Conservation (phyloP, 2,113 vertebrate genomes). For the Burhinus oedicnemus region DNA sequence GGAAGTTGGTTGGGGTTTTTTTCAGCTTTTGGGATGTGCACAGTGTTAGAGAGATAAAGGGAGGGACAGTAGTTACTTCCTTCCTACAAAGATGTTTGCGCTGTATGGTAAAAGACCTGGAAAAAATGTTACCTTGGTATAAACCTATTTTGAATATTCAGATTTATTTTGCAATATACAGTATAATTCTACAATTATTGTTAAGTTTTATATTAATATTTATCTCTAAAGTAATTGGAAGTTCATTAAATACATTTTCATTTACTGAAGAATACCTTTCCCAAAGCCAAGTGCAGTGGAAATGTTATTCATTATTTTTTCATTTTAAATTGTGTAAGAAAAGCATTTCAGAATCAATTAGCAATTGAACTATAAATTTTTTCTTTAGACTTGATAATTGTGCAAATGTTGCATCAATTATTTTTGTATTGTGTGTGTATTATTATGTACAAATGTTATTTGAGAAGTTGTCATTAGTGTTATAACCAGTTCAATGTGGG, state of each 20-base stretch:
- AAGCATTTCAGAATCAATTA: background rate
- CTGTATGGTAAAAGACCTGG: background rate
- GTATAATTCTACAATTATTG: background rate
- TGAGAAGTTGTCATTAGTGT: slow-evolving; percentile 12
- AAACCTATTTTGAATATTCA: background rate
- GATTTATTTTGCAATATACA: background rate
- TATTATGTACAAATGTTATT: background rate
- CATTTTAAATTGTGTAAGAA: background rate
- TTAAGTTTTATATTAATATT: background rate
- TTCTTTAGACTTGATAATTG: background rate
- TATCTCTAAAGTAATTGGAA: background rate
- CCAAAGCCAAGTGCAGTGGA: background rate
- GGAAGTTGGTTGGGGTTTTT: background rate
- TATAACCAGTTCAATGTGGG: background rate
- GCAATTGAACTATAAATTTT: background rate
- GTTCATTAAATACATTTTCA: background rate
- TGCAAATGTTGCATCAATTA: background rate
- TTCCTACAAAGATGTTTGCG: background rate
- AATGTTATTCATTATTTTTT: background rate
- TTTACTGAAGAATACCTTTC: background rate
- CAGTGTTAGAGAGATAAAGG: background rate
- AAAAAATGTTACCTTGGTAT: background rate
- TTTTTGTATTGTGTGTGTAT: background rate
- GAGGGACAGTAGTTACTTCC: background rate
- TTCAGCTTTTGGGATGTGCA: background rate